Evolutionary conservation across 2,888 invertebrate genomes (phyloP), one percentile per base, ranked within the genome.

Genomic region (Rugalucina vietnamica): DNA sequence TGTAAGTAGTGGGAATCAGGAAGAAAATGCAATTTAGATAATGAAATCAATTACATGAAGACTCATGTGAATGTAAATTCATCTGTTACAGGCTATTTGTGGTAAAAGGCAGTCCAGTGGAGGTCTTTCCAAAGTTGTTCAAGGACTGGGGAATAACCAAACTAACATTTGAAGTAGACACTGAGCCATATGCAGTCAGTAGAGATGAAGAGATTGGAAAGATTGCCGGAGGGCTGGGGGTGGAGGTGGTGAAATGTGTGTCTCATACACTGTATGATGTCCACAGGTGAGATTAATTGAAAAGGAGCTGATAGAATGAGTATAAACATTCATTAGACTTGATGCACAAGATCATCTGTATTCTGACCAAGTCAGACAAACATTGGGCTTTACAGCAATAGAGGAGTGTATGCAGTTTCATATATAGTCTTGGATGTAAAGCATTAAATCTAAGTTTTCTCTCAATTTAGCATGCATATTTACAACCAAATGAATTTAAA

Each of bases 211-310:
- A 97, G 92, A 97, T 98, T 50, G 96, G 96, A 90, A 96, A 97
- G 34, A 96, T 98, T 92, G 98, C 98, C 93, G 96, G 96, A 82
- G 97, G 97, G 93, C 96, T 97, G 87, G 97, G 97, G 76, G 97
- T 98, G 89, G 96, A 96, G n/a, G 97, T 98, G n/a, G 96, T 96
- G 14, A 97, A 97, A 79, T 96, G 96, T 85, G 97, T 97, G 36
- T 98, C 98, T 0, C 98, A 98, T 94, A 98, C 98, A 0, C 96
- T 98, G n/a, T 98, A 97, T 95, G 96, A 97, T 93, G 95, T 97
- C 87, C 97, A 97, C 91, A 91, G 75, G 93, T 93, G 86, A 88
- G 89, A n/a, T n/a, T n/a, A n/a, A n/a, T n/a, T n/a, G n/a, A n/a
- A n/a, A n/a, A n/a, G n/a, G n/a, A n/a, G n/a, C n/a, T 49, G n/a